phyloP scores from a whole-genome alignment of 1,140 invertebrate genomes.

The Pemphigus obesinymphae region DNA sequence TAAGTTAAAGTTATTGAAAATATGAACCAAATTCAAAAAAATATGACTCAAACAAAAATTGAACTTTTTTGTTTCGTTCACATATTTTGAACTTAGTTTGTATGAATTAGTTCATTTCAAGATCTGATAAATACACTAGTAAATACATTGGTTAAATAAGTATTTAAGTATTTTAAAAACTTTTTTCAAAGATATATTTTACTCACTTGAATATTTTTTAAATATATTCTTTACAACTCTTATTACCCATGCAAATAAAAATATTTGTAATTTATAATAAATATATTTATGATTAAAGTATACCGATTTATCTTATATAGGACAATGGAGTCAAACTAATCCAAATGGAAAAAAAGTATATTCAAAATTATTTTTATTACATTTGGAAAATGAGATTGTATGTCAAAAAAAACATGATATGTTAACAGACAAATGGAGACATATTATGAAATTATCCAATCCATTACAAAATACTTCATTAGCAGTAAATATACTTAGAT shows the following conservation, averaged over 20 bases:
- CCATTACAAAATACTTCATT: neutral
- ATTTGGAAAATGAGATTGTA: neutral
- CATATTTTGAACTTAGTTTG: no score
- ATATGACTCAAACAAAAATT: no score
- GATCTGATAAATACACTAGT: no score
- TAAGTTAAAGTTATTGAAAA: no score
- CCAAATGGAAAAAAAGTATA: slow-evolving; percentile 1
- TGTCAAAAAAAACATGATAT: slow-evolving; percentile 11
- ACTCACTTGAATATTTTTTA: no score
- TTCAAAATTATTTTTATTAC: neutral
- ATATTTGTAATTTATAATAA: neutral
- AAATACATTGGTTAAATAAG: no score
- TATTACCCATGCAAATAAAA: no score
- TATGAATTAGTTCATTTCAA: no score
- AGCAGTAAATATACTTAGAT: slow-evolving; percentile 25
- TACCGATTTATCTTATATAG: neutral
- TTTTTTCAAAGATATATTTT: no score
- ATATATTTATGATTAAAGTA: neutral
- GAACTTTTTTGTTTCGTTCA: no score
- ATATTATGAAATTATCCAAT: neutral
- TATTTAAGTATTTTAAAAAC: slow-evolving; percentile 5
- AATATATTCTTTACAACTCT: no score
- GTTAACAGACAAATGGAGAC: neutral
- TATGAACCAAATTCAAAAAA: no score
- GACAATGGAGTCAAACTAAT: slow-evolving; percentile 8